Conservation (phyloP, 2,797 vertebrate species). For the Simalia tracyae region DNA sequence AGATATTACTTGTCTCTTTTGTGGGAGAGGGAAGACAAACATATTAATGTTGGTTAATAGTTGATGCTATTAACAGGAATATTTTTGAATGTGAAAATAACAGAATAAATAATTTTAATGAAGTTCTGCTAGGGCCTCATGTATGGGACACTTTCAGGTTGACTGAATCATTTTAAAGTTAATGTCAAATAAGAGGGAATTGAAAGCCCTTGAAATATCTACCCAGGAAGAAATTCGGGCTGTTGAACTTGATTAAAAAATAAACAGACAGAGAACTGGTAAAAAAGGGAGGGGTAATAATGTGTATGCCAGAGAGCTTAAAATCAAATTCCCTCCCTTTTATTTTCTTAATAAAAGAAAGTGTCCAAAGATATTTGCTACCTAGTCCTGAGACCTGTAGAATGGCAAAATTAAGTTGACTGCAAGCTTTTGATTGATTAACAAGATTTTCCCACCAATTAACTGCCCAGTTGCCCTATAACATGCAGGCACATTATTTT, state of each 20-base stretch:
- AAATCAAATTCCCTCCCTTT: not conserved
- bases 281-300: not conserved
- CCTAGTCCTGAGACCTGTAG: not conserved
- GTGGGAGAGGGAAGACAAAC: not conserved
- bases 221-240: conserved; percentile 31
- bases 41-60: not conserved
- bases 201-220: conserved; percentile 46
- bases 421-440: not conserved
- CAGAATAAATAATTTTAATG: not conserved
- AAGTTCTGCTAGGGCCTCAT: conserved; percentile 7
- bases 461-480: not conserved
- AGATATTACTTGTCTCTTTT: not conserved
- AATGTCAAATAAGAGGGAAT: conserved; percentile 56
- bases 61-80: not conserved
- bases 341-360: not conserved
- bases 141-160: conserved; percentile 50
- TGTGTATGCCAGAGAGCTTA: not conserved
- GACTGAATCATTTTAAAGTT: conserved; percentile 56
- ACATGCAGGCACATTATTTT: not conserved
- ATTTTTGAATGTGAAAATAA: not conserved
- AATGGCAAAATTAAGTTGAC: not conserved
- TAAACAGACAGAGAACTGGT: not conserved
- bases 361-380: not conserved
- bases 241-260: not conserved
- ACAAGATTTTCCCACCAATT: not conserved